Evolutionary conservation across 2,113 vertebrate species (phyloP).

Genomic region (Plectropomus leopardus): DNA sequence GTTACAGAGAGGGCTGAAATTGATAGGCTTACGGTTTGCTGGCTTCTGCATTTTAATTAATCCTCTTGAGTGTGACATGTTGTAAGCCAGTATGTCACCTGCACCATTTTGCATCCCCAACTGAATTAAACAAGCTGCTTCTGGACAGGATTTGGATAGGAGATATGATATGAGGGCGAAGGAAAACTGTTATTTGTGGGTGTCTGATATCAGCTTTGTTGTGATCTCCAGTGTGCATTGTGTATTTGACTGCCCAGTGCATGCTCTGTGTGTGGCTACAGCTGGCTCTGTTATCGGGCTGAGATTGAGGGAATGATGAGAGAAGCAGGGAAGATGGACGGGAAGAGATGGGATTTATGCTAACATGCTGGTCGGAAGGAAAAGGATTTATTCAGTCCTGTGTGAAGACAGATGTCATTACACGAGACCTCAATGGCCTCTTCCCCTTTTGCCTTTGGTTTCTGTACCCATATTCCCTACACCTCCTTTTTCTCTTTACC

Average conservation of each 20-base stretch:
- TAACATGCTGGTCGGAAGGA: constrained; percentile 46
- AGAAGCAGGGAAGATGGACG: constrained; percentile 11
- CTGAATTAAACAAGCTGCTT: constrained; percentile 3
- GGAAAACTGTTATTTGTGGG: constrained; percentile 19
- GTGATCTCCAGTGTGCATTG: constrained; percentile 5
- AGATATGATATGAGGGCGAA: constrained; percentile 1
- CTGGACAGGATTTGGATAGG: not conserved
- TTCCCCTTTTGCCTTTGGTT: constrained; percentile 4
- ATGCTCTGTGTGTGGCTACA: constrained; percentile 2
- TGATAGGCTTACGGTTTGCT: constrained; percentile 15
- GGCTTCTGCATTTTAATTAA: constrained; percentile 48
- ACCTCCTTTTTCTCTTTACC: constrained; percentile 56
- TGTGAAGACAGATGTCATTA: constrained; percentile 66
- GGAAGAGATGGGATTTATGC: constrained; percentile 66
- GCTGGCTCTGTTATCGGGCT: constrained; percentile 41
- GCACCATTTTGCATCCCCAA: constrained; percentile 22
- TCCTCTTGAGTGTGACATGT: constrained; percentile 20
- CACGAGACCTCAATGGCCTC: constrained; percentile 26
- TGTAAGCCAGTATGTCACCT: constrained; percentile 9
- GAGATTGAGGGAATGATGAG: constrained; percentile 39
- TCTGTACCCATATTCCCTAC: constrained; percentile 20
- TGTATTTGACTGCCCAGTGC: not conserved
- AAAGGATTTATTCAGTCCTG: constrained; percentile 53
- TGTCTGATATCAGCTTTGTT: constrained; percentile 9
- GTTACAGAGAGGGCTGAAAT: constrained; percentile 13